Evolutionary conservation across 2,888 invertebrate species (phyloP).

Genomic region (Rambutsinella grinnellia): DNA sequence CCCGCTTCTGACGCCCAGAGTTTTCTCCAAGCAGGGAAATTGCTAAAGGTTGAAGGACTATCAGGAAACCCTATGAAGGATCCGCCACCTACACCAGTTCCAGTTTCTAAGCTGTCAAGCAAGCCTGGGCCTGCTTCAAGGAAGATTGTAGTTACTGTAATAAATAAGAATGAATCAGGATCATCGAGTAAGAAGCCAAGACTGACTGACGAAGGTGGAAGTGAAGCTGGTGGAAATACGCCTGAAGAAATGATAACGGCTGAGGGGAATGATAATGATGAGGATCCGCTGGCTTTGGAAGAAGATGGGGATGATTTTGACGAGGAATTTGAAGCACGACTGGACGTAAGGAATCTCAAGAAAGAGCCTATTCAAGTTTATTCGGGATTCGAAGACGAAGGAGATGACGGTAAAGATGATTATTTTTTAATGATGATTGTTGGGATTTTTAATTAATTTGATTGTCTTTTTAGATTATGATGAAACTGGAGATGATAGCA

Average conservation of each 20-base stretch:
- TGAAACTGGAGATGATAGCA: constrained; percentile 8
- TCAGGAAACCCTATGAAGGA: too few species aligned
- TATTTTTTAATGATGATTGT: not conserved
- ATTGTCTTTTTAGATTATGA: constrained; percentile 16
- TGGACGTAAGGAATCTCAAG: constrained; percentile 35
- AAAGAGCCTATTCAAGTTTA: constrained; percentile 44
- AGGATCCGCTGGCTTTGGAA: not conserved
- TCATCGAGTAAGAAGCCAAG: too few species aligned
- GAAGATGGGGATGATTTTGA: constrained; percentile 17
- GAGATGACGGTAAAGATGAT: not conserved
- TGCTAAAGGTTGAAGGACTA: constrained; percentile 62
- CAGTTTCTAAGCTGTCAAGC: not conserved
- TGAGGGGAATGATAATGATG: not conserved
- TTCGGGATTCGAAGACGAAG: constrained; percentile 16
- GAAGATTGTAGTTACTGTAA: too few species aligned
- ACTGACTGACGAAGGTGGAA: not conserved
- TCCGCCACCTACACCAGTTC: too few species aligned
- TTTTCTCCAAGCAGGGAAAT: constrained; percentile 62
- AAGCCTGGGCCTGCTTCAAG: not conserved
- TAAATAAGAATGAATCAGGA: too few species aligned
- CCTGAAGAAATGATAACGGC: not conserved
- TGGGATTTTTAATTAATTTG: not conserved
- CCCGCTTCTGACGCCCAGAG: constrained; percentile 52
- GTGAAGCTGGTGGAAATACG: not conserved
- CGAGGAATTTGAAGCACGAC: constrained; percentile 27